Conservation (phyloP, 2,888 invertebrate species). For the Liodrosophila aerea region DNA sequence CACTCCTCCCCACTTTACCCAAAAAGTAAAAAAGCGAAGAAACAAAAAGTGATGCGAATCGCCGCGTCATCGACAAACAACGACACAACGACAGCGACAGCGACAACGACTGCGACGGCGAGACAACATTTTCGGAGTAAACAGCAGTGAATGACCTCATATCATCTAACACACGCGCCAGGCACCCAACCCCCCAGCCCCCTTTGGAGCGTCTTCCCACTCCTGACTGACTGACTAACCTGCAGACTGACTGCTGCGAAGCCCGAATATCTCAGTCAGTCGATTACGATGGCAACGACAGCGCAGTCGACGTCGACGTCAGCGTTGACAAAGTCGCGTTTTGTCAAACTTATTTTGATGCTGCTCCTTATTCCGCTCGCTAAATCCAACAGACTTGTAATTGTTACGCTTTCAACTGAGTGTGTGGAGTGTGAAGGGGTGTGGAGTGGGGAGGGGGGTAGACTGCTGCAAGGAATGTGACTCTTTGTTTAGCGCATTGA, state of each 20-base stretch:
- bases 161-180: conserved; percentile 80
- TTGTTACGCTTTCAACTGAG: conserved; percentile 61
- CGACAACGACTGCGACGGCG: conserved; percentile 48
- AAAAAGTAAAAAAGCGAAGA: no score
- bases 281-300: conserved; percentile 65
- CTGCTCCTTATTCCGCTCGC: conserved; percentile 43
- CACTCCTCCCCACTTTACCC: not conserved
- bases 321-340: conserved; percentile 12
- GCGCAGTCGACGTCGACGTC: conserved; percentile 11
- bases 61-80: conserved; percentile 59
- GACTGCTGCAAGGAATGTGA: not conserved
- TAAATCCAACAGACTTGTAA: conserved; percentile 56
- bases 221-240: conserved; percentile 50
- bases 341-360: conserved; percentile 62
- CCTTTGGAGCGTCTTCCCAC: not conserved
- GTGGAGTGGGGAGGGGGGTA: no score
- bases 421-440: no score
- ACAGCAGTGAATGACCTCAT: conserved; percentile 81
- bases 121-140: conserved; percentile 77
- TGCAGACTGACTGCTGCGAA: conserved; percentile 63
- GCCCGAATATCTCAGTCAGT: conserved; percentile 27
- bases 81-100: conserved; percentile 27
- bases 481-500: conserved; percentile 47
- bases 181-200: conserved; percentile 64
- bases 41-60: conserved; percentile 35